Base-by-base conservation (phyloP, 64 coral and sea anemone genomes). In the Actinia tenebrosa region DNA sequence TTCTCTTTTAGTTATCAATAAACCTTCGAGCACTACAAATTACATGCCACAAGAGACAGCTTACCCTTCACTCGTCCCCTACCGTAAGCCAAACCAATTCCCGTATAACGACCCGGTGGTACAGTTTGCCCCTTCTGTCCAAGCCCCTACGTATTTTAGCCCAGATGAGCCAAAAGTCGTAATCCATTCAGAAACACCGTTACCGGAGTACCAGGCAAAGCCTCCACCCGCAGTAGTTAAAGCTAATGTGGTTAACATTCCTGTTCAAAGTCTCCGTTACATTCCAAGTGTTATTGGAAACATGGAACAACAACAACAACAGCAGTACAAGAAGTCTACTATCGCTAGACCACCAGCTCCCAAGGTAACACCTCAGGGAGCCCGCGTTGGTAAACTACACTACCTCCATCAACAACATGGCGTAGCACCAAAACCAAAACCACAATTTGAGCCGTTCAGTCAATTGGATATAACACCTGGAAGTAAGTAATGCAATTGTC, bases 321-420 rank as follows among this genome's bases (percentile, higher is more conserved):
- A 42, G 54, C 30, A 37, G 30, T 37, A 37, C 30, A 85, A 61
- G 56, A 85, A 61, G 56, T 85, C 83, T 5, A 61, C 83, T 30
- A 85, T 85, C 56, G 55, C 20, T 18, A 85, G 53, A 85, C 83
- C 83, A 14, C 53, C 53, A 61, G 90, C 84, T 16, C 79, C 83
- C 19, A 83, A 92, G 19, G 14, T 42, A 13, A 75, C n/a, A 27
- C 69, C 69, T 15, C 69, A 75, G 69, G 69, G n/a, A 75, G 37
- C 23, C 69, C 69, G 14, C 27, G 78, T 22, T 44, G 87, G 84
- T 87, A 85, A 83, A 43, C 46, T 87, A 1, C 64, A 71, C 30
- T 92, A 92, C 62, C 64, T 92, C 26, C 90, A 92, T 64, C 84
- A 92, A 16, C 90, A 92, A 60, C 90, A 87, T 16, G 78, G 64